Evolutionary conservation across 2,888 invertebrate species (phyloP).

Genomic region (Auanema freiburgensis): DNA sequence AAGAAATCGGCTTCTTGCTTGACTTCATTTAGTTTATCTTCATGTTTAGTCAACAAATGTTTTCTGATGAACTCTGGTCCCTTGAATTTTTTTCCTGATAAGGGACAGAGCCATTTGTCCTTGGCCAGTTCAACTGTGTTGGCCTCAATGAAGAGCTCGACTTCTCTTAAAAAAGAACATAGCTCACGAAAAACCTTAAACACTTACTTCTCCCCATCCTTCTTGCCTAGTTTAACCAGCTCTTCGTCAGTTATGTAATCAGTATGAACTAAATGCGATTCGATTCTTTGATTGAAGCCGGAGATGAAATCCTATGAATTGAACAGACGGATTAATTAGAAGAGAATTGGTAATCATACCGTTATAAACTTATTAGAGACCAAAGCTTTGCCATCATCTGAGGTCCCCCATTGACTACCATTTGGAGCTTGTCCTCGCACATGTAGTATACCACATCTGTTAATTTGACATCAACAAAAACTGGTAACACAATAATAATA

Average conservation of each 20-base stretch:
- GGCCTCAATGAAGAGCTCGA: slow-evolving; percentile 90
- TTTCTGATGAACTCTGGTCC: slow-evolving; percentile 97
- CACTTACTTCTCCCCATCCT: slow-evolving; percentile 73
- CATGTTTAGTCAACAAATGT: slow-evolving; percentile 96
- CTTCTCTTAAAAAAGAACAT: slow-evolving; percentile 69
- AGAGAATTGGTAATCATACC: slow-evolving; percentile 3
- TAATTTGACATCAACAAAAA: too few species aligned
- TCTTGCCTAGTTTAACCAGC: slow-evolving; percentile 80
- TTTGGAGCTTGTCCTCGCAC: slow-evolving; percentile 85
- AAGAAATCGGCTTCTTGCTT: slow-evolving; percentile 93
- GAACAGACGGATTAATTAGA: neutral
- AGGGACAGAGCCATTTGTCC: slow-evolving; percentile 97
- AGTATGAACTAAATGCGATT: slow-evolving; percentile 79
- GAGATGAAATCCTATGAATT: slow-evolving; percentile 65
- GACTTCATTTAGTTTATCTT: slow-evolving; percentile 93
- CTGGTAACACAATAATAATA: slow-evolving; percentile 21
- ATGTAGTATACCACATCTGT: slow-evolving; percentile 89
- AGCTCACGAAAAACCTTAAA: too few species aligned
- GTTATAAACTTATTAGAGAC: slow-evolving; percentile 42
- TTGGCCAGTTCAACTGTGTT: slow-evolving; percentile 95
- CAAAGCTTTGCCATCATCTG: slow-evolving; percentile 63
- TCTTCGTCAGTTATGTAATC: slow-evolving; percentile 76
- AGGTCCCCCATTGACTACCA: slow-evolving; percentile 71
- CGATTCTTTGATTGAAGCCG: slow-evolving; percentile 86
- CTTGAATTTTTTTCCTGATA: slow-evolving; percentile 98